These are phyloP conservation scores for Phrynocephalus versicolor DNA, from an alignment of 2,113 vertebrate species.

Conservation along the genomic window DNA sequence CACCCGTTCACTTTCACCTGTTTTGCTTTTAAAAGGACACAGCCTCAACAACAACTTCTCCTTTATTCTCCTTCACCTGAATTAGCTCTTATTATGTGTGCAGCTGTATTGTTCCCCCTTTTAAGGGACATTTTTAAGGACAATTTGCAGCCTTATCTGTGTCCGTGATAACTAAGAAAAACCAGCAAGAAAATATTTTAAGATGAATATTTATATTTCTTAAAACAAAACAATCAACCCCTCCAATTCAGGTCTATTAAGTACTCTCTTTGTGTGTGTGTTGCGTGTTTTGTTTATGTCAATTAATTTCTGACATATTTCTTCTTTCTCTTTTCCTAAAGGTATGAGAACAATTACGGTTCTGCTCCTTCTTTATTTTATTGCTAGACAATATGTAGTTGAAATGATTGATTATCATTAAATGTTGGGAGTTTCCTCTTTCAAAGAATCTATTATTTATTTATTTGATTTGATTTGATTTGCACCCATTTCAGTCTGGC, in stretches of 20 bases:
- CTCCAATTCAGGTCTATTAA: too few relatives aligned
- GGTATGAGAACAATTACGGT: not conserved
- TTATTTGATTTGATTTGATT: too few relatives aligned
- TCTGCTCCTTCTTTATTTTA: slow-evolving; percentile 26
- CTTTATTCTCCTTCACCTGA: slow-evolving; percentile 53
- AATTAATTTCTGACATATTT: not conserved
- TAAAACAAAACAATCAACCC: slow-evolving; percentile 17
- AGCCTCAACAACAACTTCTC: slow-evolving; percentile 48
- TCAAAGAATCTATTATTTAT: not conserved
- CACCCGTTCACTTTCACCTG: slow-evolving; percentile 48
- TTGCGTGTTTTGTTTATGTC: too few relatives aligned
- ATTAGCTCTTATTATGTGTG: slow-evolving; percentile 53
- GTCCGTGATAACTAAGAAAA: slow-evolving; percentile 30
- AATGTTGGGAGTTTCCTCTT: not conserved
- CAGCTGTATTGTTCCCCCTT: slow-evolving; percentile 52
- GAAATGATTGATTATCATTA: not conserved
- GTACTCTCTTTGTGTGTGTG: too few relatives aligned
- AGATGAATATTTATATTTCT: not conserved
- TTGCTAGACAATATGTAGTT: not conserved
- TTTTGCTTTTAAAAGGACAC: slow-evolving; percentile 56
- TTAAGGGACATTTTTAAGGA: slow-evolving; percentile 51
- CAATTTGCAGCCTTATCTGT: slow-evolving; percentile 51
- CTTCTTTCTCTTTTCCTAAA: slow-evolving; percentile 30
- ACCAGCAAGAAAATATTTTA: slow-evolving; percentile 39
- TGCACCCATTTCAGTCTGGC: not conserved